Evolutionary conservation across 2,113 vertebrate species (phyloP), one percentile per base, ranked within the genome.

Genomic region (Tragelaphus buxtoni): DNA sequence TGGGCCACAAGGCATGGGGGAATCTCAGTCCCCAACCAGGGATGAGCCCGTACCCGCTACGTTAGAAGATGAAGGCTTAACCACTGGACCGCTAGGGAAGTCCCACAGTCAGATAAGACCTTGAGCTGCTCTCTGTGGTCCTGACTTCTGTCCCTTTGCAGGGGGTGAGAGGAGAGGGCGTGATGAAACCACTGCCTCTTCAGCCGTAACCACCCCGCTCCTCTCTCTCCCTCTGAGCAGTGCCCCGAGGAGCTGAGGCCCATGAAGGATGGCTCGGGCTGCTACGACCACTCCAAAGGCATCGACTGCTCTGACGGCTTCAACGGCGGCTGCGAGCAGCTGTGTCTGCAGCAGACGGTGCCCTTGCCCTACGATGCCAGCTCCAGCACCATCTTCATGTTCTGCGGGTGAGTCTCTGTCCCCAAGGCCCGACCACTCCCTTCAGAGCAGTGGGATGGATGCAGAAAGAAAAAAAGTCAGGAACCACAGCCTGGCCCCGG

Each of bases 291-390:
- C 98, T 99, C 99, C 91, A 99, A 99, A 98, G 99, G 99, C 88
- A 99, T 99, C 0, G 99, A 99, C 98, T 99, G 99, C 98, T 99
- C 99, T 0, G 99, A 99, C 3, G 99, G 99, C 96, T 99, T 99
- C 98, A 99, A 99, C 0, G 99, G 99, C 0, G 99, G 99, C 96
- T 99, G 99, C 0, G 99, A 99, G 98, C 99, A 99, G 98, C 99
- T 99, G 39, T 99, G 99, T 95, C 99, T 99, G 16, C 99, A 99
- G 98, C 99, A 99, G 98, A 99, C 99, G 0, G 99, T 99, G 56
- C 99, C 99, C 35, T 98, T 99, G 90, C 99, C 99, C 58, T 99
- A 99, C 0, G 99, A 99, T 91, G 99, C 99, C 42, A 98, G 98
- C 0, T 99, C 99, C 98, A 99, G 98, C 98, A 99, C 99, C 74